Conservation (phyloP, 2,113 vertebrate genomes). For the Lota lota region DNA sequence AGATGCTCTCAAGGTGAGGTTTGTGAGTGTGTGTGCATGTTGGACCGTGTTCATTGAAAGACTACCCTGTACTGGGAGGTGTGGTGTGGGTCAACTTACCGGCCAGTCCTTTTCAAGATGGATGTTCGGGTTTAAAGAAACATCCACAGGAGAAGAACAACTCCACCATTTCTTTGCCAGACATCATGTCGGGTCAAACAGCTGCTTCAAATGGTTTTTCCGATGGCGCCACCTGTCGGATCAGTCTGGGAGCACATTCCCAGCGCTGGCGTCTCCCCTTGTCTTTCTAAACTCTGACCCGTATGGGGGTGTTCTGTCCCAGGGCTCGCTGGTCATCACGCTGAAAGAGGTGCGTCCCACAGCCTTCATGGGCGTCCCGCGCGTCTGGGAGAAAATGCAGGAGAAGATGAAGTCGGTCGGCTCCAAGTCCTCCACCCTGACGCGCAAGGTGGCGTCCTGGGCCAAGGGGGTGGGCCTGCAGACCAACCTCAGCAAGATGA, state of each 20-base stretch:
- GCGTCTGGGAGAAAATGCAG: slow-evolving; percentile 95
- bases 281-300: too few species aligned
- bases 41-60: background rate
- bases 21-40: background rate
- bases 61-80: too few species aligned
- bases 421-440: slow-evolving; percentile 76
- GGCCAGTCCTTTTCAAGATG: too few species aligned
- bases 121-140: too few species aligned
- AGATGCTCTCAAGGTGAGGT: slow-evolving; percentile 86
- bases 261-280: too few species aligned
- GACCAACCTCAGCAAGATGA: slow-evolving; percentile 79
- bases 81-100: background rate
- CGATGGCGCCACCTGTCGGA: too few species aligned
- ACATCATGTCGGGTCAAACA: too few species aligned
- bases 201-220: too few species aligned
- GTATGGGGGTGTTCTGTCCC: background rate
- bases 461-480: slow-evolving; percentile 83
- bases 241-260: too few species aligned
- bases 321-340: slow-evolving; percentile 86
- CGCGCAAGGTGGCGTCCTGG: slow-evolving; percentile 82
- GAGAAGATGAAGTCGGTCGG: slow-evolving; percentile 82
- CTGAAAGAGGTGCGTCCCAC: slow-evolving; percentile 87
- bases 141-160: too few species aligned
- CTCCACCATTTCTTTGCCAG: too few species aligned
- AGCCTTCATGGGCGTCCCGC: slow-evolving; percentile 87